Conservation (phyloP, 2,113 vertebrate genomes). For the Phrynocephalus versicolor region DNA sequence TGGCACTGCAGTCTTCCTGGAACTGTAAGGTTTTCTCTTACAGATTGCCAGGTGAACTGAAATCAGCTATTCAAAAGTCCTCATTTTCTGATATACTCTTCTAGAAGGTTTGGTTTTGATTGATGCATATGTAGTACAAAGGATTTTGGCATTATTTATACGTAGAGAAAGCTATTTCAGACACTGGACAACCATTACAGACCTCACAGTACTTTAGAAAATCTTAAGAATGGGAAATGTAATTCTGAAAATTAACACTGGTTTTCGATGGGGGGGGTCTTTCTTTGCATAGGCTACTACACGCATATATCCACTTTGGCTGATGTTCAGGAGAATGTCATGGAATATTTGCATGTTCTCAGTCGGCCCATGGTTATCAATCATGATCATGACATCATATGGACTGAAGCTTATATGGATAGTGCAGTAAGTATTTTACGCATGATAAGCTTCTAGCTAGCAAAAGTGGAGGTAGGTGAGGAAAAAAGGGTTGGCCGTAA, state of each 20-base stretch:
- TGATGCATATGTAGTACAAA: neutral
- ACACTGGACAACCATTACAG: neutral
- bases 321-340: constrained; percentile 94
- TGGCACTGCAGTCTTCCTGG: neutral
- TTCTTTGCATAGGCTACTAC: constrained; percentile 85
- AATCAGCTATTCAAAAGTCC: neutral
- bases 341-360: constrained; percentile 97
- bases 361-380: constrained; percentile 98
- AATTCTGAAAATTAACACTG: neutral
- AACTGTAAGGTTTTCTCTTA: too few species aligned
- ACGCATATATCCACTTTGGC: constrained; percentile 94
- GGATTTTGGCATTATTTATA: neutral
- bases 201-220: neutral
- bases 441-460: neutral
- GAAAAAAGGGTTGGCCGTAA: neutral
- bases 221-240: neutral
- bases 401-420: constrained; percentile 98
- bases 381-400: constrained; percentile 94
- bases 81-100: neutral
- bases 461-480: neutral
- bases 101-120: neutral
- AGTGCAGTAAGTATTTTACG: constrained; percentile 82
- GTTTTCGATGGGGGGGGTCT: neutral
- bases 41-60: neutral
- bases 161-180: neutral